Evolutionary conservation across 2,797 vertebrate genomes (phyloP), one percentile per base, ranked within the genome.

Genomic region (Clarias fuscus): DNA sequence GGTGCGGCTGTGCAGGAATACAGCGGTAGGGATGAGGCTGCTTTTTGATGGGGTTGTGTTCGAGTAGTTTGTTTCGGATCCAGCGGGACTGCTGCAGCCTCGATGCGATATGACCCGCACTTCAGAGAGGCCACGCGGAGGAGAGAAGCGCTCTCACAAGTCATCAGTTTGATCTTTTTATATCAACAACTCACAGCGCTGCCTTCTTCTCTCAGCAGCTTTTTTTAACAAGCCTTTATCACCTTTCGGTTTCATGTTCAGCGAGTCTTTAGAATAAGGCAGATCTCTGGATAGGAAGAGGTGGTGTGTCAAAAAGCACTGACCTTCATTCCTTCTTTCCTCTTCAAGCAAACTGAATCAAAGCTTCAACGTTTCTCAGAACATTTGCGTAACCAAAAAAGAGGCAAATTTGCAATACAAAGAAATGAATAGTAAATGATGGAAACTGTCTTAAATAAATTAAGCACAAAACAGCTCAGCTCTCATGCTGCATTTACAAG

Each of bases 121-220:
- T 89, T 90, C 87, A 87, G 87, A 86, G 86, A 86, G 87, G 82
- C 84, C 82, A 86, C 64, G 84, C 87, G 88, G 90, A 89, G 90
- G 90, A 90, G 88, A 89, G 85, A 85, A 73, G 70, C 61, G 30
- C 80, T 80, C 84, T 88, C 79, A 85, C 86, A 88, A 89, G 79
- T 88, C 64, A n/a, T 86, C 59, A 80, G 86, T 88, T 90, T 90
- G 90, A 90, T 90, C 88, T 90, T 90, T 90, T 90, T 89, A 89
- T 89, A 90, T 87, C 88, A 76, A 87, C 88, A 89, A 83, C 82
- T 90, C 82, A 71, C 64, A 85, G 85, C 84, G 61, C 82, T 86
- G 73, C 83, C 33, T 88, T 87, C 84, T 82, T 73, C 78, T 72
- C 78, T 87, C 58, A 48, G 75, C 40, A 24, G 83, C 84, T 88